Base-by-base conservation (phyloP, 1,140 invertebrate species). In the Macrosteles quadrilineatus region DNA sequence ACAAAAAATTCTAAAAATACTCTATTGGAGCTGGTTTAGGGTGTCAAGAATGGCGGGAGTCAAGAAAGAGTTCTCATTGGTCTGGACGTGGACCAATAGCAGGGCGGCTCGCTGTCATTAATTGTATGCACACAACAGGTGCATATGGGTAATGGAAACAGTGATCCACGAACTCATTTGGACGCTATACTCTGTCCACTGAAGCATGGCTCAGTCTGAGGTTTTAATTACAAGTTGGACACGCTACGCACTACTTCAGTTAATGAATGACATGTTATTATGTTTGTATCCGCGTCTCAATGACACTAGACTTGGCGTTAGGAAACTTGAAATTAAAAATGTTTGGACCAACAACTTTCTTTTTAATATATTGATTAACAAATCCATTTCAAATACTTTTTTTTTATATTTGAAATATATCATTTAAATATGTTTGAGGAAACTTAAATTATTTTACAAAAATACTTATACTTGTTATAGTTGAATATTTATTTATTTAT, bases 91-190 rank as follows among this genome's bases (percentile, higher is more conserved):
- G 55, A 27, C 55, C 55, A 59, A 59, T 59, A 25, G 27, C 2
- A 30, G 27, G 23, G 3, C 23, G n/a, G 21, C 55, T 27, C 55
- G 21, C 27, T 6, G 21, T 59, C 55, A 59, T 59, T 59, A 59
- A 30, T 27, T 30, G 55, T 59, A 59, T 59, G 55, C 55, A 59
- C 27, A 30, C 55, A 59, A 27, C 27, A 25, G 27, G 21, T 59
- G 55, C 55, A 59, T 59, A 59, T 59, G 55, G 27, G 21, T 59
- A 59, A 59, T 59, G 55, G 55, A 59, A 59, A 59, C 55, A 27
- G 55, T 59, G 27, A 27, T 59, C 55, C 27, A 23, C 25, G 55
- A 29, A 25, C n/a, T 59, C 55, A 59, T 59, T 59, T 59, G 27
- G 27, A 3, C 47, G 23, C 23, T 30, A 59, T 59, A 59, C 2